Evolutionary conservation across 23 tunicate species (phyloP), one percentile per base, ranked within the genome.

Genomic region (Diplosoma virens): DNA sequence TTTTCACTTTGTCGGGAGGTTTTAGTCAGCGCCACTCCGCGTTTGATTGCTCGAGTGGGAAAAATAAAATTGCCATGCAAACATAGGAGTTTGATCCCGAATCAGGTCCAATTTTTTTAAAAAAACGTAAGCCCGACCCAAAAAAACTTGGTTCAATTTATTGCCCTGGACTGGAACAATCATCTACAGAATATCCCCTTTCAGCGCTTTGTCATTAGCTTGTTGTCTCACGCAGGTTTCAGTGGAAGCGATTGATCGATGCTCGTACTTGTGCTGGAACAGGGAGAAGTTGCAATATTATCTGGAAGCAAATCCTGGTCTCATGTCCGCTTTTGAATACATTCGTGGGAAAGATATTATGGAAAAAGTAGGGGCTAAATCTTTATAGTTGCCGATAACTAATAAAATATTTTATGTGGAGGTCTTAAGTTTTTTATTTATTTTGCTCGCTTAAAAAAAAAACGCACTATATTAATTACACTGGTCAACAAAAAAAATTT

Each of bases 211-310:
- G 16, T 45, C 14, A 9, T 45, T 45, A 11, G 16, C 16, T 45
- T 45, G n/a, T n/a, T n/a, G n/a, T n/a, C n/a, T n/a, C n/a, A n/a
- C n/a, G n/a, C 20, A 92, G 97, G 97, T 92, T 5, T 75, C 97
- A 14, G 67, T 85, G 0, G 97, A 92, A 76, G 97, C 97, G 3
- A 83, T 81, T 31, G 97, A 92, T 58, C 82, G 81, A 1, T 92
- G 97, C 81, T 75, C 56, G 46, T 92, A 85, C 47, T 60, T 92
- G 21, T 92, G 97, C 80, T 92, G 97, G 97, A 92, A 92, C 65
- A 58, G 86, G 25, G 91, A 92, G 35, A 92, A 82, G 30, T 75
- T 92, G 50, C 90, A 84, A 76, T 92, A 67, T 76, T 92, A 92
- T 52, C 63, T 92, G 30, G 86, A 92, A 77, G 97, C 86, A 9